Base-by-base conservation (phyloP, 2,113 vertebrate species). In the Atractosteus spatula region DNA sequence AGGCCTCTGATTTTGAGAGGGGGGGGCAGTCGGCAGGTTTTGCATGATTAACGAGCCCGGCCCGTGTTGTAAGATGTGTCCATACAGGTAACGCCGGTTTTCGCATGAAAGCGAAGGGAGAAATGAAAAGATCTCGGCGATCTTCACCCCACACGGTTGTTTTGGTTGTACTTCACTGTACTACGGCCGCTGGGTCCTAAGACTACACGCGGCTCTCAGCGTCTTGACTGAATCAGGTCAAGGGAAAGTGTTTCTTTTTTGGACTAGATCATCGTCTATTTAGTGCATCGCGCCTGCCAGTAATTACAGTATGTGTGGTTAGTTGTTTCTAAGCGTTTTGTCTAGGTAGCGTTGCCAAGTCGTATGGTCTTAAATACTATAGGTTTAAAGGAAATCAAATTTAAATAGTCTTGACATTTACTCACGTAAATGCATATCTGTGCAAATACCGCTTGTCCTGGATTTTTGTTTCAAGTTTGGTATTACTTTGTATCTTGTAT, bases 101-200 rank as follows among this genome's bases (percentile, higher is more conserved):
- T 47, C 66, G 41, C 54, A 16, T 41, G 66, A 68, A 45, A 56
- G 43, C 72, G 67, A 59, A 43, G 45, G 64, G 47, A 64, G 43
- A 55, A 74, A 62, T 41, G 57, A 42, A 10, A 29, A 59, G 56
- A 62, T 41, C 47, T 59, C 3, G 47, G 13, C 57, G 43, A 64
- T 63, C 57, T 67, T 17, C 72, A 68, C 63, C 73, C 59, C 56
- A 59, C 63, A 62, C 57, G 8, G 69, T 72, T 51, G 56, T 71
- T 74, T 76, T 73, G 44, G 70, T 13, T 44, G 51, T 71, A 66
- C 59, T 62, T 68, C 62, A 64, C 66, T 76, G 54, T 69, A 76
- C 75, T 73, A 72, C 66, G 56, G 56, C 65, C 29, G 29, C 55
- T n/a, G 62, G 75, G 75, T 76, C 75, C 71, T 76, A 74, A 62